phyloP scores from a whole-genome alignment of 2,113 vertebrate genomes.

The Bubo blakistoni region DNA sequence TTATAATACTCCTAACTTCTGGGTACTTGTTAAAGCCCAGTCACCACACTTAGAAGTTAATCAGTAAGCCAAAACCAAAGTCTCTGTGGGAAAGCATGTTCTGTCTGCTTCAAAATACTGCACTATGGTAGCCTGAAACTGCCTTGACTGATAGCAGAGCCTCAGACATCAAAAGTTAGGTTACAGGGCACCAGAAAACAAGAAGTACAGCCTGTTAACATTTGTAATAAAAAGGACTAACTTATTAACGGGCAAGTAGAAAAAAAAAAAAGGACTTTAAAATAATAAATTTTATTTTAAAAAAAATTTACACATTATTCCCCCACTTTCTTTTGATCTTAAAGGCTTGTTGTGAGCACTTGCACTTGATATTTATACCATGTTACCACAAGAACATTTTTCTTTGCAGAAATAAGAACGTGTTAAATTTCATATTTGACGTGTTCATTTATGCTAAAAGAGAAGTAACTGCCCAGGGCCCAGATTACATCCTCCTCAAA shows the following conservation, averaged over 20 bases:
- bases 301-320: background rate
- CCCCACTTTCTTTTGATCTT: background rate
- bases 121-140: background rate
- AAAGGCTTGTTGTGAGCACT: background rate
- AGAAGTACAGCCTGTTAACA: background rate
- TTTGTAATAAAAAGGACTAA: background rate
- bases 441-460: background rate
- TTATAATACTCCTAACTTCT: background rate
- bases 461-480: background rate
- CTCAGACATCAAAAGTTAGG: background rate
- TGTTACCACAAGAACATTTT: background rate
- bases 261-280: background rate
- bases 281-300: fast-evolving
- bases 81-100: background rate
- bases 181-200: background rate
- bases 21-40: background rate
- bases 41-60: background rate
- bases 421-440: background rate
- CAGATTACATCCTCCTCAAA: background rate
- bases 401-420: background rate
- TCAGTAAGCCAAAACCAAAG: background rate
- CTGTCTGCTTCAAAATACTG: background rate
- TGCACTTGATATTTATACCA: background rate
- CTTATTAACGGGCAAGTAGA: background rate
- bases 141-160: background rate